A percentile compares a stretch with the other conserved stretches of the same genome.
Conservation (phyloP, 2,888 invertebrate species). For the Callyntrura sp. region DNA sequence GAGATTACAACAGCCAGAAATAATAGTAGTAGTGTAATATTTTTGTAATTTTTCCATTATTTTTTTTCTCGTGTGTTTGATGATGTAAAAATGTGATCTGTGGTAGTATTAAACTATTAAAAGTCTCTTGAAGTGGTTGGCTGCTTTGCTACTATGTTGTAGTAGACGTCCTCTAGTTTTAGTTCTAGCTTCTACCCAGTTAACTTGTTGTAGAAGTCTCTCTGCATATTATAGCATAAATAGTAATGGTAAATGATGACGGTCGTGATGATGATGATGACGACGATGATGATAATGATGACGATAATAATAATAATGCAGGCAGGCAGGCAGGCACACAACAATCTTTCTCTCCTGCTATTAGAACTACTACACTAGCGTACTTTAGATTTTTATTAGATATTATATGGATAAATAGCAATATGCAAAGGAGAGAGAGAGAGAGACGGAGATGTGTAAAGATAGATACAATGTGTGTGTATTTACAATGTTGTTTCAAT, state of each 20-base stretch:
- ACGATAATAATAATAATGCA: constrained; percentile 62
- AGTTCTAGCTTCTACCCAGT: constrained; percentile 63
- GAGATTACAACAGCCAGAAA: too few species aligned
- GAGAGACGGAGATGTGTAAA: too few species aligned
- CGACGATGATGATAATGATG: constrained; percentile 43
- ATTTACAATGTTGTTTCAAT: constrained; percentile 58
- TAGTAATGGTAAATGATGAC: constrained; percentile 15
- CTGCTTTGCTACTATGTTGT: constrained; percentile 27
- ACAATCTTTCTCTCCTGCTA: constrained; percentile 42
- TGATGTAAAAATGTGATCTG: constrained; percentile 35
- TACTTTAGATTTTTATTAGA: constrained; percentile 41
- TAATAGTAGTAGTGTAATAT: too few species aligned
- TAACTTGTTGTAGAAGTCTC: constrained; percentile 41
- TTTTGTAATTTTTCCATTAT: constrained; percentile 4
- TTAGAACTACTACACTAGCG: too few species aligned
- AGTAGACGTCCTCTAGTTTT: constrained; percentile 84
- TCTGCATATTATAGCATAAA: constrained; percentile 41
- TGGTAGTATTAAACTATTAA: constrained; percentile 32
- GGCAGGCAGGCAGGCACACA: constrained; percentile 1
- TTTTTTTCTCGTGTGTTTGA: neutral
- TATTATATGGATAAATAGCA: constrained; percentile 9
- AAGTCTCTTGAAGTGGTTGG: constrained; percentile 28
- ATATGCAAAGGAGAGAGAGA: too few species aligned
- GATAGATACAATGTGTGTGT: constrained; percentile 40
- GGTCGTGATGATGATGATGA: constrained; percentile 46